Percentiles rank a stretch among this genome's conserved stretches.
Evolutionary conservation across 2,113 vertebrate genomes (phyloP).

Genomic region (Candoia aspera): DNA sequence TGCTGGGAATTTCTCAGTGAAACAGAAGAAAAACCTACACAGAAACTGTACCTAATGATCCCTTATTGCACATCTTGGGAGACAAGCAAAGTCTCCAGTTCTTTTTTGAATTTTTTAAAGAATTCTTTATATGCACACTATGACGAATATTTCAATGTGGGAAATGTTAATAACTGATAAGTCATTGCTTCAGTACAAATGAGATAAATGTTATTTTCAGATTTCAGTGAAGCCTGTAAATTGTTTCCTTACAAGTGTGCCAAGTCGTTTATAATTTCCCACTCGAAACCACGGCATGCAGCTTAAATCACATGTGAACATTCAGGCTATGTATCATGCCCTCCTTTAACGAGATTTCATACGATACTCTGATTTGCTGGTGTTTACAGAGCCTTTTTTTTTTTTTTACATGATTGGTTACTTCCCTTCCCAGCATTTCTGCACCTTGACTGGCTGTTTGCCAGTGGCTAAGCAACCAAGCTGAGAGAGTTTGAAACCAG

Average conservation of each 20-base stretch:
- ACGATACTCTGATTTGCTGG: slow-evolving; percentile 64
- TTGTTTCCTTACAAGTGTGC: slow-evolving; percentile 32
- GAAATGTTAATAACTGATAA: background rate
- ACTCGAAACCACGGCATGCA: background rate
- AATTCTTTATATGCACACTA: background rate
- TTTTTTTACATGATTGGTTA: slow-evolving; percentile 69
- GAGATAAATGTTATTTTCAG: slow-evolving; percentile 25
- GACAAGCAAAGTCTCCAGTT: background rate
- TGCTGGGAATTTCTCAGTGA: background rate
- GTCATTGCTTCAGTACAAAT: slow-evolving; percentile 11
- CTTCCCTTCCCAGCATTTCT: slow-evolving; percentile 65
- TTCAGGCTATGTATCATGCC: slow-evolving; percentile 25
- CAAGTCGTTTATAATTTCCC: slow-evolving; percentile 38
- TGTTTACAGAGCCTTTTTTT: slow-evolving; percentile 63
- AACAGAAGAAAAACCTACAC: background rate
- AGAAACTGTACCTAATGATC: background rate
- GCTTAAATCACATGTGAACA: slow-evolving; percentile 70
- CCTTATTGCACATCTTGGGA: background rate
- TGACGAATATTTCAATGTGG: background rate
- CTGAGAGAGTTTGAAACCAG: slow-evolving; percentile 63
- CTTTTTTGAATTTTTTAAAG: background rate
- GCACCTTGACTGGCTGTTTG: slow-evolving; percentile 65
- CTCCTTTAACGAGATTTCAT: slow-evolving; percentile 68
- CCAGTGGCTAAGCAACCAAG: slow-evolving; percentile 70
- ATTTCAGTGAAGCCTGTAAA: slow-evolving; percentile 30